These are phyloP conservation scores for Halocynthia aurantium DNA, from an alignment of 23 tunicate species.

Conservation along the genomic window DNA sequence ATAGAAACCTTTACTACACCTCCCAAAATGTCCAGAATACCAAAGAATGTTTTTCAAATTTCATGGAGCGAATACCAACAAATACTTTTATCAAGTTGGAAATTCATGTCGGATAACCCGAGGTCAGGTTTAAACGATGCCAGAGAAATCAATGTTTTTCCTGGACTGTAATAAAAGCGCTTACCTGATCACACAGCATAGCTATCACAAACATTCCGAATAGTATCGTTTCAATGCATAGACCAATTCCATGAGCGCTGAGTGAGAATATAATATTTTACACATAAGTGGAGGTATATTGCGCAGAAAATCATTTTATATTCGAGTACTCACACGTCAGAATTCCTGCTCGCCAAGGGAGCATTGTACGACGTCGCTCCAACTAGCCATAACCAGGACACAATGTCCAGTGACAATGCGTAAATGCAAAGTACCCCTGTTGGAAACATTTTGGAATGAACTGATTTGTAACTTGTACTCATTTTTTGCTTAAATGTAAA, in stretches of 20 bases:
- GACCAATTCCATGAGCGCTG: conserved; percentile 71
- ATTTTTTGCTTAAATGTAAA: no score
- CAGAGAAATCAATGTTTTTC: neutral
- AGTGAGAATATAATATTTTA: neutral
- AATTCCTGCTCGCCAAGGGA: conserved; percentile 30
- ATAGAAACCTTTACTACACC: no score
- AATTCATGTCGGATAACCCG: neutral
- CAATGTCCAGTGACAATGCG: conserved; percentile 46
- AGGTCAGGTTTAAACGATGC: no score
- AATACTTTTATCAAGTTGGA: no score
- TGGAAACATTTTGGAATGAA: neutral
- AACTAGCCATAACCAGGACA: conserved; percentile 72
- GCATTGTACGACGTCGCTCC: conserved; percentile 28
- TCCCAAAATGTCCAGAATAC: no score
- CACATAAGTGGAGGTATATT: neutral
- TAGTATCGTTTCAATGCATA: conserved; percentile 57
- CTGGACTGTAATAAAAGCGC: neutral
- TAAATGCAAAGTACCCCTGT: conserved; percentile 61
- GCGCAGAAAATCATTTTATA: neutral
- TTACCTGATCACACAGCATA: conserved; percentile 75
- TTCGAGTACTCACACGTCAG: conserved; percentile 55
- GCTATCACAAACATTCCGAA: conserved; percentile 63
- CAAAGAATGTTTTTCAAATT: no score
- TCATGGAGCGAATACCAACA: no score
- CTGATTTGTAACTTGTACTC: neutral